Conservation (phyloP, 2,113 vertebrate genomes). For the Dunckerocampus dactyliophorus region DNA sequence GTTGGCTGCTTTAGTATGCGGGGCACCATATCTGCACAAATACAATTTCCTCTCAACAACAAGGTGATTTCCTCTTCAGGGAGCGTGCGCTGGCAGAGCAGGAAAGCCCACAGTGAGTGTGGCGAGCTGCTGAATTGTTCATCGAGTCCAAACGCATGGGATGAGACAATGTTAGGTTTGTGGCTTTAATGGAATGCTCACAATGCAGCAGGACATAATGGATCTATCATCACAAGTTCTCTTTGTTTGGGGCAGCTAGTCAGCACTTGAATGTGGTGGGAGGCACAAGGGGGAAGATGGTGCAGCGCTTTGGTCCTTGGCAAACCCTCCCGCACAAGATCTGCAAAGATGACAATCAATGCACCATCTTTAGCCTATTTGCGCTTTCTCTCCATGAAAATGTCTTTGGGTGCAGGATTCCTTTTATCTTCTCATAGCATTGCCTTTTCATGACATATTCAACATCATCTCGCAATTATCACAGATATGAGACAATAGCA, state of each 20-base stretch:
- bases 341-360: too few species aligned
- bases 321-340: too few species aligned
- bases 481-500: too few species aligned
- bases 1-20: conserved; percentile 52
- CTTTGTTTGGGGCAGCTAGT: conserved; percentile 20
- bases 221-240: conserved; percentile 15
- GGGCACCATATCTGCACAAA: conserved; percentile 43
- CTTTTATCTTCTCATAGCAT: too few species aligned
- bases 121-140: conserved; percentile 29
- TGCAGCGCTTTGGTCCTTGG: neutral
- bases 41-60: conserved; percentile 46
- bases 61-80: conserved; percentile 49
- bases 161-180: conserved; percentile 17
- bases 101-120: conserved; percentile 9
- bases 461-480: too few species aligned
- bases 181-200: conserved; percentile 27
- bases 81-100: conserved; percentile 7
- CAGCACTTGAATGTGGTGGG: conserved; percentile 3
- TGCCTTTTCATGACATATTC: too few species aligned
- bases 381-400: too few species aligned
- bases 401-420: too few species aligned
- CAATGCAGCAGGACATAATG: conserved; percentile 7
- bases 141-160: conserved; percentile 19
- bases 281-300: conserved; percentile 29
- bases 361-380: too few species aligned